A percentile compares a stretch with the other conserved stretches of the same genome.
Conservation (phyloP, 2,113 vertebrate genomes). For the Mobula birostris region DNA sequence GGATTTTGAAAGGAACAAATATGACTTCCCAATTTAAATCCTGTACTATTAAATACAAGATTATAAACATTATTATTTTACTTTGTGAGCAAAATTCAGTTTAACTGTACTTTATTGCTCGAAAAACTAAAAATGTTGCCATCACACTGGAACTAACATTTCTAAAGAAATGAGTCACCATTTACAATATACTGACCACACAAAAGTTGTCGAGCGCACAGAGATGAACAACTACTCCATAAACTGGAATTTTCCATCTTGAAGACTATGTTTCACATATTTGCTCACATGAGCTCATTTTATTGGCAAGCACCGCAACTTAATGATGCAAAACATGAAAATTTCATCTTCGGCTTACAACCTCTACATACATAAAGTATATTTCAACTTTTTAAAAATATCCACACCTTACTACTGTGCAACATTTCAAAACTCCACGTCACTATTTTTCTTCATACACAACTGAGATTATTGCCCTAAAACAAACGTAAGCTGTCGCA, state of each 20-base stretch:
- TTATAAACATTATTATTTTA: neutral
- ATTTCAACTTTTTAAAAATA: neutral
- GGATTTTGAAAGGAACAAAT: neutral
- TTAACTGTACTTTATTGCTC: neutral
- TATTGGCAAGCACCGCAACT: neutral
- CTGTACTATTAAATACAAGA: neutral
- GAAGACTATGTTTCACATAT: neutral
- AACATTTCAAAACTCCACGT: neutral
- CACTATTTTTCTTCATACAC: neutral
- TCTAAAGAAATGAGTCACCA: neutral
- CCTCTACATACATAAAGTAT: neutral
- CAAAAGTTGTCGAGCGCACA: neutral
- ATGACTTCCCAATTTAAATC: neutral
- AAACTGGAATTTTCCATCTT: neutral
- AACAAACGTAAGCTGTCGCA: too few relatives aligned
- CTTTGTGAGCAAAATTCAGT: neutral
- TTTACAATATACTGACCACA: neutral
- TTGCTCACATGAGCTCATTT: neutral
- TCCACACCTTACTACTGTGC: neutral
- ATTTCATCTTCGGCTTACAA: neutral
- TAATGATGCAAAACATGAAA: neutral
- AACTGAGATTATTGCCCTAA: slow-evolving; percentile 1
- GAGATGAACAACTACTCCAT: neutral
- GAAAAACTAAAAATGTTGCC: neutral
- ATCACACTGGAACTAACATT: neutral